phyloP scores from a whole-genome alignment of 2,888 invertebrate genomes.

The Metacarcinus magister region DNA sequence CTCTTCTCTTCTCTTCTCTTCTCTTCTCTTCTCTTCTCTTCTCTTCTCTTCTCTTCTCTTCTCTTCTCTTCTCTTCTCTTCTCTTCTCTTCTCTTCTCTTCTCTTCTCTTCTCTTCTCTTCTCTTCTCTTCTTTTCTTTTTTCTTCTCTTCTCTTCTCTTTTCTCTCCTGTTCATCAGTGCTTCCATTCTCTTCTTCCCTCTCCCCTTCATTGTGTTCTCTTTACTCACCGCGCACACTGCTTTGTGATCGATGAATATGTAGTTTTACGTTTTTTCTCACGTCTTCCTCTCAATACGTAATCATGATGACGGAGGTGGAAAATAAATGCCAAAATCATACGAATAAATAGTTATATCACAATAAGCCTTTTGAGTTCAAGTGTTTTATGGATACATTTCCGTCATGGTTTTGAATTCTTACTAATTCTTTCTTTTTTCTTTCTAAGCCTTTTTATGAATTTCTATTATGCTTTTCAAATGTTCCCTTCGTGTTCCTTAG shows the following conservation, averaged over 20 bases:
- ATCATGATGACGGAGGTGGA: not conserved
- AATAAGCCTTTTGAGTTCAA: not conserved
- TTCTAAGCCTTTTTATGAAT: not conserved
- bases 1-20: not conserved
- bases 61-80: too few species aligned
- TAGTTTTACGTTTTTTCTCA: not conserved
- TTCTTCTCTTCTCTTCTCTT: not conserved
- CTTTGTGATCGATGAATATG: too few species aligned
- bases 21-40: not conserved
- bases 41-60: not conserved
- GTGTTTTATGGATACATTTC: not conserved
- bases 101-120: constrained; percentile 31
- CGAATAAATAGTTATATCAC: not conserved
- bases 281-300: not conserved
- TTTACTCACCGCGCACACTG: not conserved
- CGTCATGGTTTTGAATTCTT: not conserved
- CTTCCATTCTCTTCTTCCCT: not conserved
- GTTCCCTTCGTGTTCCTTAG: not conserved
- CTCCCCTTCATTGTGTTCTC: not conserved
- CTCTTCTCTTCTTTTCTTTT: not conserved
- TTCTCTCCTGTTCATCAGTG: not conserved
- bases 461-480: not conserved
- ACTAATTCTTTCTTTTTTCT: not conserved
- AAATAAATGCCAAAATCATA: not conserved
- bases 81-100: not conserved